Evolutionary conservation across 1,140 invertebrate species (phyloP).

Genomic region (Bombus picipes): DNA sequence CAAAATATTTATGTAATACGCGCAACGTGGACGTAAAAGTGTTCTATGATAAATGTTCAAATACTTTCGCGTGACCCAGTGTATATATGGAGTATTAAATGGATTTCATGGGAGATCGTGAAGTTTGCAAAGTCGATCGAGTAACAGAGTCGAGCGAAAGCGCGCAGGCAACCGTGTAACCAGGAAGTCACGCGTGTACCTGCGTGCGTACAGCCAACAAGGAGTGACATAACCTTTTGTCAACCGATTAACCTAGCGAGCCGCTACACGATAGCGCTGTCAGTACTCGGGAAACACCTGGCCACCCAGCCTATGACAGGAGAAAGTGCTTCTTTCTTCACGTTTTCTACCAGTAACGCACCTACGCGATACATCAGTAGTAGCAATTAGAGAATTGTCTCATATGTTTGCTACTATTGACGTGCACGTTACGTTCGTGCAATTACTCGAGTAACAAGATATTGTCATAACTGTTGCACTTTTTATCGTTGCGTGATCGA

Average conservation of each 20-base stretch:
- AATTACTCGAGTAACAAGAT: not conserved
- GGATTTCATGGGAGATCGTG: not conserved
- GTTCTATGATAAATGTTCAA: not conserved
- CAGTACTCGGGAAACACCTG: not conserved
- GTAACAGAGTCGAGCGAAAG: not conserved
- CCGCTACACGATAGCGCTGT: conserved; percentile 10
- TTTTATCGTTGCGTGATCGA: not conserved
- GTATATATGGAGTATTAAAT: not conserved
- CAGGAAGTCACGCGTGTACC: conserved; percentile 19
- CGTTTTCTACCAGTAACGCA: not conserved
- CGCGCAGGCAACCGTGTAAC: not conserved
- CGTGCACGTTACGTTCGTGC: not conserved
- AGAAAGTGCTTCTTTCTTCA: not conserved
- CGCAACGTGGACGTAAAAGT: too few species aligned
- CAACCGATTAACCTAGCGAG: conserved; percentile 16
- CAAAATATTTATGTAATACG: too few species aligned
- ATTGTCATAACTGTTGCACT: not conserved
- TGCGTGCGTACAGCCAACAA: not conserved
- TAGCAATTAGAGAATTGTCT: not conserved
- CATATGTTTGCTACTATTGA: not conserved
- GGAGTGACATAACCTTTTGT: conserved; percentile 9
- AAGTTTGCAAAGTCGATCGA: not conserved
- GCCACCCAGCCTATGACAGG: not conserved
- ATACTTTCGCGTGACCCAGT: not conserved
- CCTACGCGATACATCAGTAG: not conserved